Evolutionary conservation across 2,888 invertebrate species (phyloP), one percentile per base, ranked within the genome.

Genomic region (Craniophora ligustri): DNA sequence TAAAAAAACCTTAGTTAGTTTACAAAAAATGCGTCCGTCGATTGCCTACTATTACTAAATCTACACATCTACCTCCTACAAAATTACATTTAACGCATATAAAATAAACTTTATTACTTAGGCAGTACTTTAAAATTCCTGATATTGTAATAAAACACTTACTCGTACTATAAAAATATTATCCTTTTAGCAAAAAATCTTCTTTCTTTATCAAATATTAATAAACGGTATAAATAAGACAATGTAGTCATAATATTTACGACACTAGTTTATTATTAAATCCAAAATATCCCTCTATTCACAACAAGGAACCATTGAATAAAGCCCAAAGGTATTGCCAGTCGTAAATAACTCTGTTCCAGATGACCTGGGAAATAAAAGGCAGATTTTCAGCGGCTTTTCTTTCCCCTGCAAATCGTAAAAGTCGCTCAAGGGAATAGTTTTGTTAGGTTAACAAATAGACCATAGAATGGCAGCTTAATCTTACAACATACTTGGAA

Each of bases 381-480:
- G 67, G 35, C 51, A 21, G 30, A 35, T n/a, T n/a, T n/a, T n/a
- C n/a, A n/a, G n/a, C n/a, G 26, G 26, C 28, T 32, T n/a, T 36
- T 61, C 36, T 21, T 14, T 50, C 44, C 59, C 30, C 51, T 53
- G 21, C 51, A 28, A 50, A 61, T 50, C 51, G 35, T 61, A 44
- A 61, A 67, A 50, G 28, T 45, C 40, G 34, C 35, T 45, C 61
- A 26, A 67, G 61, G 67, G 61, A 50, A 51, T 36, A 34, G 40
- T 36, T 61, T 40, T 50, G 16, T 50, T 47, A 15, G 11, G 31
- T 34, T 39, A 51, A 51, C 40, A 65, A 65, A 58, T 35, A 59
- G 35, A 46, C 21, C 15, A 45, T 16, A 19, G 8, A 3, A 15
- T 36, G 36, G 19, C 3, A 13, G 11, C 10, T 39, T 21, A 18